A percentile compares a stretch with the other conserved stretches of the same genome.
These are phyloP conservation scores for western clawed frog (Xenopus tropicalis) DNA, from an alignment of 2,113 vertebrate species.

Conservation along the genomic window DNA sequence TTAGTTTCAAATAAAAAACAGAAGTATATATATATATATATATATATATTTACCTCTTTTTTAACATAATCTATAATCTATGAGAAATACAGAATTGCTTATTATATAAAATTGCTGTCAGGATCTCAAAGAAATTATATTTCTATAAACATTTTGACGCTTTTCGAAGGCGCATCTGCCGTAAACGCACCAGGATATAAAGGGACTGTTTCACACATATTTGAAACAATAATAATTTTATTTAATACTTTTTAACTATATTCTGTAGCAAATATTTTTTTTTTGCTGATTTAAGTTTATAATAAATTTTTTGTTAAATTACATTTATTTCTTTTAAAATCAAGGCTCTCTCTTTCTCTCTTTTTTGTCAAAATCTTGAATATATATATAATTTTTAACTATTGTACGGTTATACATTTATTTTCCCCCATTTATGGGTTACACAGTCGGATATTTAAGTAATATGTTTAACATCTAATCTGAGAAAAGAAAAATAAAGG, in stretches of 20 bases:
- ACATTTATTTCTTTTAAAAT: conserved; percentile 75
- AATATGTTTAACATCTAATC: conserved; percentile 79
- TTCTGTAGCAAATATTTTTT: conserved; percentile 79
- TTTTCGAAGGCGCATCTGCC: no score
- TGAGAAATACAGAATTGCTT: no score
- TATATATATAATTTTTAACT: conserved; percentile 21
- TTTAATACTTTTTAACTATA: conserved; percentile 86
- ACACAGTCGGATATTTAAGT: conserved; percentile 64
- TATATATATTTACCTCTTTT: no score
- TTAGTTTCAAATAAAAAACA: conserved; percentile 3
- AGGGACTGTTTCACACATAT: conserved; percentile 64
- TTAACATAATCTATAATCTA: no score
- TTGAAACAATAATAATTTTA: conserved; percentile 87
- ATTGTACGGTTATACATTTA: conserved; percentile 71
- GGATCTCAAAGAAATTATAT: no score
- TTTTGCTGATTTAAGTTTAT: conserved; percentile 80
- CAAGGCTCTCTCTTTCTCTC: conserved; percentile 64
- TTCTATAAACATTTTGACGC: no score
- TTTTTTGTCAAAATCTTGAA: conserved; percentile 60
- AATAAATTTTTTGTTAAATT: conserved; percentile 84
- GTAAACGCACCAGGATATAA: conserved; percentile 25
- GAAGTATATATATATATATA: no score
- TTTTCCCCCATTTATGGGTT: conserved; percentile 74
- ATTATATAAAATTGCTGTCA: no score
- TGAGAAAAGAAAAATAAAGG: conserved; percentile 71